phyloP scores from a whole-genome alignment of 2,113 vertebrate genomes.

The Fulica atra region DNA sequence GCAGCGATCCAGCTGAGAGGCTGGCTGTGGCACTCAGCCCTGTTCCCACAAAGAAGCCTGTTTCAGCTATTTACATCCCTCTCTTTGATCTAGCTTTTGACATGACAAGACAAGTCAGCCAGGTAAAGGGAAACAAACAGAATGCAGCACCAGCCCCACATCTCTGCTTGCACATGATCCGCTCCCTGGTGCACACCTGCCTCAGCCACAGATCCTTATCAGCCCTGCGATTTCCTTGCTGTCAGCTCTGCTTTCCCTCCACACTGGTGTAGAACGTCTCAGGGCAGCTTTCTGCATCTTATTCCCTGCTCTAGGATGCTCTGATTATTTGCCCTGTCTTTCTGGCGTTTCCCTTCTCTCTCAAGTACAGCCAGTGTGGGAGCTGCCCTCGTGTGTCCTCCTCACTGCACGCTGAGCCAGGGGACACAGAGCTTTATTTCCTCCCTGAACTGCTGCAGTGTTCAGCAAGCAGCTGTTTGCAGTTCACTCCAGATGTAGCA shows the following conservation, averaged over 20 bases:
- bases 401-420: neutral
- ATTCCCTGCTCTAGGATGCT: neutral
- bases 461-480: neutral
- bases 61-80: neutral
- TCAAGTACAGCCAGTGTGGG: neutral
- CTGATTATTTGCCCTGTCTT: neutral
- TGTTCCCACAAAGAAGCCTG: conserved; percentile 20
- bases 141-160: neutral
- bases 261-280: neutral
- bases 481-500: neutral
- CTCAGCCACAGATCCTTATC: conserved; percentile 20
- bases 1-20: neutral
- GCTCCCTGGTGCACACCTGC: conserved; percentile 16
- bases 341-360: neutral
- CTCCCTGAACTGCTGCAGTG: neutral
- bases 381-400: neutral
- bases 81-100: neutral
- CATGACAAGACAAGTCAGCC: conserved; percentile 21
- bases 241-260: neutral
- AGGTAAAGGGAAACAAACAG: neutral
- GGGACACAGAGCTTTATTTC: neutral
- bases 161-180: neutral
- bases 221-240: neutral
- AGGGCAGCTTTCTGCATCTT: neutral
- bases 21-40: neutral